Conservation (phyloP, 2,113 vertebrate species). For the Anser cygnoides region DNA sequence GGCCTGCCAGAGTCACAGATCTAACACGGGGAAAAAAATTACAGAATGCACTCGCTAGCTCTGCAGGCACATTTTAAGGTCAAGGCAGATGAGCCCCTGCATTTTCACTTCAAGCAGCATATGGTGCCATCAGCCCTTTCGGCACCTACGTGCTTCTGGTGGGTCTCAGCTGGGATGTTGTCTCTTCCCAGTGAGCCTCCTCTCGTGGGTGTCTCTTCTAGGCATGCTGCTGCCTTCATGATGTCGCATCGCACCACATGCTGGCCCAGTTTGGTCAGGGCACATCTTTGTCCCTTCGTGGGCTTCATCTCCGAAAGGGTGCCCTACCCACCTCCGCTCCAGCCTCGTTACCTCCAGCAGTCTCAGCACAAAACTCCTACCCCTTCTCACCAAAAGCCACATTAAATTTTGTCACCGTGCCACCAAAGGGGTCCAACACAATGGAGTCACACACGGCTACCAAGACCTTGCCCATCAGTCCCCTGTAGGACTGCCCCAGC, state of each 20-base stretch:
- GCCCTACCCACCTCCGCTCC: not conserved
- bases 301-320: not conserved
- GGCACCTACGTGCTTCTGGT: not conserved
- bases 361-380: not conserved
- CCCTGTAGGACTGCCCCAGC: not conserved
- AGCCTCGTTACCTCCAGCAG: not conserved
- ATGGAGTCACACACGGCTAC: no score
- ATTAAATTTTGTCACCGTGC: no score
- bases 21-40: not conserved
- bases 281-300: not conserved
- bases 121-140: not conserved
- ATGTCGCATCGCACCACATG: fast-evolving
- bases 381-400: not conserved
- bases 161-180: not conserved
- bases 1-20: not conserved
- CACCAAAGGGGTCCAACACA: no score
- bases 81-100: not conserved
- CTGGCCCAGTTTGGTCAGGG: not conserved
- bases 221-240: not conserved
- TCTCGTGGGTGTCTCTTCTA: not conserved
- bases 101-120: not conserved
- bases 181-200: not conserved
- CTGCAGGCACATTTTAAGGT: not conserved
- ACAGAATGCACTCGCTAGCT: not conserved
- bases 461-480: not conserved